A percentile compares a stretch with the other conserved stretches of the same genome.
phyloP scores from a whole-genome alignment of 2,113 vertebrate genomes.

The Loxodonta africana region DNA sequence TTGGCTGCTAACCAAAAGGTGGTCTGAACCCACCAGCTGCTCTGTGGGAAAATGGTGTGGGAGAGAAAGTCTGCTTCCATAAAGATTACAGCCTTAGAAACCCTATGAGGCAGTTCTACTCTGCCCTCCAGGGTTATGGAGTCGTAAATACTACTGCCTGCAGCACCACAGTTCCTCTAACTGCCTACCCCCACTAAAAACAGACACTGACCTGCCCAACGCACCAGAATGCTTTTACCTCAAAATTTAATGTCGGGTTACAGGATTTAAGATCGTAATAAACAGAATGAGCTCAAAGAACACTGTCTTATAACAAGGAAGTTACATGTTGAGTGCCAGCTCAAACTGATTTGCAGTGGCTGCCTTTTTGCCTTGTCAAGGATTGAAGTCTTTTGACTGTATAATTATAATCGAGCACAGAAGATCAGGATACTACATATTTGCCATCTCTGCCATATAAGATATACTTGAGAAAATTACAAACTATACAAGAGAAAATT shows the following conservation, averaged over 20 bases:
- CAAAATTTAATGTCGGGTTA: background rate
- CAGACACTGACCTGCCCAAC: background rate
- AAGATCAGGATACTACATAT: background rate
- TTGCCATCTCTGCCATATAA: background rate
- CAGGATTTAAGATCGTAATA: background rate
- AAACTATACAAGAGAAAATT: constrained; percentile 14
- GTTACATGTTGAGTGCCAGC: background rate
- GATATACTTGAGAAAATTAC: background rate
- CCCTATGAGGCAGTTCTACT: no score
- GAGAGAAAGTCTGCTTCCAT: no score
- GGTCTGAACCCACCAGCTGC: no score
- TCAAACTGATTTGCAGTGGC: background rate
- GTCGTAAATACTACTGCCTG: background rate
- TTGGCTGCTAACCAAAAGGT: no score
- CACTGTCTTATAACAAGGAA: background rate
- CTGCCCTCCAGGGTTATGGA: no score
- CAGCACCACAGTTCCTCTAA: background rate
- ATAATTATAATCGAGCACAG: background rate
- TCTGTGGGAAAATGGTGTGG: no score
- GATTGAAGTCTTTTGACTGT: background rate
- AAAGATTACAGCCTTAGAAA: no score
- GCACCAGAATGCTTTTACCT: background rate
- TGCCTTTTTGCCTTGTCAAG: background rate
- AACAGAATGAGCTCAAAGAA: background rate
- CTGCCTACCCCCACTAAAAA: background rate